Percentiles rank a stretch among this genome's conserved stretches.
Conservation (phyloP, 2,797 vertebrate genomes). For the Todus mexicanus region DNA sequence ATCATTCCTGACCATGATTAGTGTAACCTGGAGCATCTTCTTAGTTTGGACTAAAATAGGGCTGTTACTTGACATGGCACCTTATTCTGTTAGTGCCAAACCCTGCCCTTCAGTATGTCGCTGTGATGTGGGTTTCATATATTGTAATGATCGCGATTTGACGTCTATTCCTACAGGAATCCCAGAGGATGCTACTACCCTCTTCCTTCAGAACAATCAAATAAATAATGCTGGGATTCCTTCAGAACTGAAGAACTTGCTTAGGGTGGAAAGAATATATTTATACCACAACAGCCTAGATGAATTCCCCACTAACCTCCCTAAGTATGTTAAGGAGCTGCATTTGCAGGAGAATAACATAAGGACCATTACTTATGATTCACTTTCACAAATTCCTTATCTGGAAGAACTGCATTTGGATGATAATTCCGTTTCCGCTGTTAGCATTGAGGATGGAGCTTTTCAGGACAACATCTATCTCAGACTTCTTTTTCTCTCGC, state of each 20-base stretch:
- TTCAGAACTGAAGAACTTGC: constrained; percentile 87
- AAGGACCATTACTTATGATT: constrained; percentile 93
- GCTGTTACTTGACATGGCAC: constrained; percentile 90
- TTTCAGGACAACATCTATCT: constrained; percentile 96
- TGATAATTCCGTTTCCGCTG: constrained; percentile 98
- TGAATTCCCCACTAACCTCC: constrained; percentile 98
- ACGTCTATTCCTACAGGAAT: constrained; percentile 96
- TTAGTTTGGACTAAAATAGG: constrained; percentile 91
- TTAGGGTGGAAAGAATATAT: constrained; percentile 96
- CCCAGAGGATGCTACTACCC: constrained; percentile 94
- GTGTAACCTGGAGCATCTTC: constrained; percentile 89
- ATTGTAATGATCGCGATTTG: constrained; percentile 98
- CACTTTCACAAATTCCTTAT: constrained; percentile 94
- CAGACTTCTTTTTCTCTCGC: constrained; percentile 95
- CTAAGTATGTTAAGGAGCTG: constrained; percentile 93
- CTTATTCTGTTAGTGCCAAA: constrained; percentile 86
- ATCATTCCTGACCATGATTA: constrained; percentile 90
- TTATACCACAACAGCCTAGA: constrained; percentile 98
- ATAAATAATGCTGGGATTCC: constrained; percentile 98
- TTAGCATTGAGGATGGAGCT: constrained; percentile 98
- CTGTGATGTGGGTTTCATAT: constrained; percentile 97
- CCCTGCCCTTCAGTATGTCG: constrained; percentile 94
- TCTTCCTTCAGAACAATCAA: constrained; percentile 99
- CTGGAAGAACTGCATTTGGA: constrained; percentile 99
- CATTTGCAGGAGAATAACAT: constrained; percentile 99